Evolutionary conservation across 2,888 invertebrate genomes (phyloP).

Genomic region (Dryococelus australis): DNA sequence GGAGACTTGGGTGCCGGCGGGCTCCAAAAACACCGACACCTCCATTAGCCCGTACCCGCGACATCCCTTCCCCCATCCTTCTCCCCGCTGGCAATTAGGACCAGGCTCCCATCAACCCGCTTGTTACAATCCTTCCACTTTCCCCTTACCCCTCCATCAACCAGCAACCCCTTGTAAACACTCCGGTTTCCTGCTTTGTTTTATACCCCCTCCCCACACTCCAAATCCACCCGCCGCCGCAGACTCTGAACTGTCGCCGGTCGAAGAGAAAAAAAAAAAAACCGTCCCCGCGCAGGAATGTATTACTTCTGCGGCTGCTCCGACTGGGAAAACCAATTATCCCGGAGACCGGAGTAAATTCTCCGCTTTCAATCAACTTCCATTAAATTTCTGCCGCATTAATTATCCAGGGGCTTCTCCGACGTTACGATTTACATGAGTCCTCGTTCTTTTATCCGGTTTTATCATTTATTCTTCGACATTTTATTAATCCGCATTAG

Average conservation of each 20-base stretch:
- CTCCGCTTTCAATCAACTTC: background rate
- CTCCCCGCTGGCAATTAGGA: background rate
- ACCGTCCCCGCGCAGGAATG: background rate
- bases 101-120: background rate
- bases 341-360: background rate
- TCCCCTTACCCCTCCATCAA: background rate
- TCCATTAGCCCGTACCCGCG: background rate
- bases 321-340: constrained; percentile 10
- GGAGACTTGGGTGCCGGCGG: background rate
- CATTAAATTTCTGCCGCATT: constrained; percentile 8
- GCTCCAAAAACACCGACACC: background rate
- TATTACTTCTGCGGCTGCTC: background rate
- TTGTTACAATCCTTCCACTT: background rate
- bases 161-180: background rate
- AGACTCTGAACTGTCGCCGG: background rate
- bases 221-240: background rate
- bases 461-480: no score
- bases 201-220: background rate
- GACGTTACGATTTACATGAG: background rate
- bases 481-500: no score
- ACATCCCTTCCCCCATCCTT: background rate
- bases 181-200: constrained; percentile 16
- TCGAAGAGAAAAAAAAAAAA: background rate
- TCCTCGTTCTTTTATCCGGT: background rate
- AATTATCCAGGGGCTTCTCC: background rate